phyloP scores from a whole-genome alignment of 1,140 invertebrate genomes.

The Tetramorium alpestre region DNA sequence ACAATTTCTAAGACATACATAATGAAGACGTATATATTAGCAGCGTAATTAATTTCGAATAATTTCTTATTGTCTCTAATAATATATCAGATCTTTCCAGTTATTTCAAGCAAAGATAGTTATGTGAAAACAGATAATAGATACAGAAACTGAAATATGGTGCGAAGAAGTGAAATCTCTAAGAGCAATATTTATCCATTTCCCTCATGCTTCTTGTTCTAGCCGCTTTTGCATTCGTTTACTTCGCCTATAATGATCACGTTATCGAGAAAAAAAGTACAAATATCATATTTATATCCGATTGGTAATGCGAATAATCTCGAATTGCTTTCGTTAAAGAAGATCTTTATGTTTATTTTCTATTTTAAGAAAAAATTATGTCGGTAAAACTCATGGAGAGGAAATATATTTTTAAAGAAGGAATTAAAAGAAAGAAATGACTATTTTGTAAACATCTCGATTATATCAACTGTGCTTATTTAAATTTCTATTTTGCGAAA shows the following conservation, averaged over 20 bases:
- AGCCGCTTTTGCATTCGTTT: conserved; percentile 64
- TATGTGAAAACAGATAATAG: conserved; percentile 14
- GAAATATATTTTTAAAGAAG: background rate
- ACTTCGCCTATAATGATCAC: conserved; percentile 57
- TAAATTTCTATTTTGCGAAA: background rate
- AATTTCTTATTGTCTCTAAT: conserved; percentile 26
- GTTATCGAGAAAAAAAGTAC: conserved; percentile 47
- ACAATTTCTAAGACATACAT: background rate
- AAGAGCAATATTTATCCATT: conserved; percentile 44
- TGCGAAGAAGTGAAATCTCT: conserved; percentile 13
- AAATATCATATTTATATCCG: conserved; percentile 22
- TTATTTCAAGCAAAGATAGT: conserved; percentile 38
- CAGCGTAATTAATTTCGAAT: conserved; percentile 8
- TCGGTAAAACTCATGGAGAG: background rate
- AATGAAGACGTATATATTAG: background rate
- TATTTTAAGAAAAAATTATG: background rate
- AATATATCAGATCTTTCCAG: background rate
- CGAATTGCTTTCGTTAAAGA: background rate
- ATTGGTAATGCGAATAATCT: background rate
- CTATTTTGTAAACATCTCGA: background rate
- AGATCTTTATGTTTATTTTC: background rate
- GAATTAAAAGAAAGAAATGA: background rate
- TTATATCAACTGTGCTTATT: background rate
- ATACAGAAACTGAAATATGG: conserved; percentile 26
- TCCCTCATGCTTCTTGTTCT: background rate